Percentiles rank a stretch among this genome's conserved stretches.
phyloP scores from a whole-genome alignment of 2,797 vertebrate species.

The Lutjanus campechanus region DNA sequence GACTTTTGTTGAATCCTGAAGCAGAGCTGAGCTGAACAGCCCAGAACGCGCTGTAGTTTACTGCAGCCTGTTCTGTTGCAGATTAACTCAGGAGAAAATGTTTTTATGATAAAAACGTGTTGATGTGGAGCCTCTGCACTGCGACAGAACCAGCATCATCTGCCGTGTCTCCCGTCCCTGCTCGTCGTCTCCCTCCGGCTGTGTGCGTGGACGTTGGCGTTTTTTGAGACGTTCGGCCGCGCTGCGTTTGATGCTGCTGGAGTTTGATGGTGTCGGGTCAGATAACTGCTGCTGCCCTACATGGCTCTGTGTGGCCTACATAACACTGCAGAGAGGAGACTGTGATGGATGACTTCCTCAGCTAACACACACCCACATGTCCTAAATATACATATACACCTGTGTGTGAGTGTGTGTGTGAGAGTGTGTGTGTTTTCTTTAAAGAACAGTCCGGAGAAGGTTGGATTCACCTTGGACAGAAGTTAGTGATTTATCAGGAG shows the following conservation, averaged over 20 bases:
- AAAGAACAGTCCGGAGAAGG: constrained; percentile 6
- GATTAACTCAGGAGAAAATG: too few relatives aligned
- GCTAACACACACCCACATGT: constrained; percentile 31
- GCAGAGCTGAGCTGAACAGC: too few relatives aligned
- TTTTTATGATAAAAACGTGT: too few relatives aligned
- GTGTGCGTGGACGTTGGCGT: not conserved
- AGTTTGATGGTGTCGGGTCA: constrained; percentile 47
- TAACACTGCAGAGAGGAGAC: constrained; percentile 54
- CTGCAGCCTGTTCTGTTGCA: too few relatives aligned
- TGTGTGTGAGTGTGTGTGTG: too few relatives aligned
- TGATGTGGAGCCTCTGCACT: too few relatives aligned
- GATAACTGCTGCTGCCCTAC: constrained; percentile 58
- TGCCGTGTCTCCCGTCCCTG: not conserved
- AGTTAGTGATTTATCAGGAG: not conserved
- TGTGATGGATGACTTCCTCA: constrained; percentile 52
- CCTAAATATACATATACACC: constrained; percentile 44
- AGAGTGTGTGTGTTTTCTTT: not conserved
- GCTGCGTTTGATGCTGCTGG: constrained; percentile 5
- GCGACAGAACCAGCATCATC: not conserved
- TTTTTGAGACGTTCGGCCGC: not conserved
- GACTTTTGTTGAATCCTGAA: too few relatives aligned
- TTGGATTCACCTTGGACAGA: constrained; percentile 6
- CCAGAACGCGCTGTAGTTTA: too few relatives aligned
- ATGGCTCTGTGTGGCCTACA: constrained; percentile 65
- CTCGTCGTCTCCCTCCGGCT: too few relatives aligned